Conservation (phyloP, 1,140 invertebrate species). For the Temnothorax nylanderi region DNA sequence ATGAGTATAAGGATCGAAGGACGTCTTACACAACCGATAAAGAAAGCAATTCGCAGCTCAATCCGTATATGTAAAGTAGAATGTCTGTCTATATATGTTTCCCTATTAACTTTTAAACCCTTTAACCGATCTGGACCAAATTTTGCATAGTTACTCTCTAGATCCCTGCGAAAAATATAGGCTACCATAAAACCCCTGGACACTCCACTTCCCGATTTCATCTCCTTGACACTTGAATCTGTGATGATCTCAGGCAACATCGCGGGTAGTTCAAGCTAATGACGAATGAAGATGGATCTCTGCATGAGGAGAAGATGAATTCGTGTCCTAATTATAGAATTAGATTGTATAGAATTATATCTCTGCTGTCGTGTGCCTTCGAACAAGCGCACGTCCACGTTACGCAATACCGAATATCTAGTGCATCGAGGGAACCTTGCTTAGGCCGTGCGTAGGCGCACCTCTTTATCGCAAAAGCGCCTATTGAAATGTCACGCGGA, state of each 20-base stretch:
- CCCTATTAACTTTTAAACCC: too few species aligned
- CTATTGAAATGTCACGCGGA: conserved; percentile 66
- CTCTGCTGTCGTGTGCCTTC: not conserved
- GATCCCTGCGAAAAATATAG: too few species aligned
- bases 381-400: not conserved
- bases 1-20: not conserved
- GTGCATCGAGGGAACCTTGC: conserved; percentile 59
- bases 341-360: not conserved
- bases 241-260: too few species aligned
- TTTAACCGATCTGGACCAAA: too few species aligned
- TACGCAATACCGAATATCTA: conserved; percentile 48
- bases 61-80: not conserved
- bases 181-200: too few species aligned
- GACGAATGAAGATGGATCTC: not conserved
- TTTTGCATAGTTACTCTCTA: too few species aligned
- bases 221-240: too few species aligned
- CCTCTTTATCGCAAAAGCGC: conserved; percentile 54
- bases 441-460: conserved; percentile 56
- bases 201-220: too few species aligned
- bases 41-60: not conserved
- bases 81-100: too few species aligned
- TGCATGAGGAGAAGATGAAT: not conserved
- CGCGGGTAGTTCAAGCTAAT: too few species aligned
- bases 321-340: not conserved
- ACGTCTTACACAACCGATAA: not conserved